Percentiles rank a stretch among this genome's conserved stretches.
phyloP scores from a whole-genome alignment of 2,113 vertebrate species.

The Malurus melanocephalus region DNA sequence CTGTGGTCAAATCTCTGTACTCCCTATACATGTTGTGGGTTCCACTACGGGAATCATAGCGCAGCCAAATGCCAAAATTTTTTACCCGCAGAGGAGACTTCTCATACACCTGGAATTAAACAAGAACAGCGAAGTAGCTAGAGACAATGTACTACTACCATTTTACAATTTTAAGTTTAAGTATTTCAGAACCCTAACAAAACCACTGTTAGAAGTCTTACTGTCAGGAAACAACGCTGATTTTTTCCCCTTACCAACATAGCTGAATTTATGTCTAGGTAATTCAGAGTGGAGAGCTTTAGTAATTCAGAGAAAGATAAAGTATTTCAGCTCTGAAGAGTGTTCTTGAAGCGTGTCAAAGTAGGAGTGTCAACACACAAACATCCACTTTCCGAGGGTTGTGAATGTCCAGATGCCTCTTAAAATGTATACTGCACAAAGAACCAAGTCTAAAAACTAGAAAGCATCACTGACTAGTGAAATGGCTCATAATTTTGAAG shows the following conservation, averaged over 20 bases:
- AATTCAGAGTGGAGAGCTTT: not conserved
- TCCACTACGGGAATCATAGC: conserved; percentile 95
- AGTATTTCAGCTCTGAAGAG: not conserved
- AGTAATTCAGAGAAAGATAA: not conserved
- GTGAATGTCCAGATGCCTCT: not conserved
- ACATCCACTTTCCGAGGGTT: not conserved
- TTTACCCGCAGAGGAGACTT: conserved; percentile 92
- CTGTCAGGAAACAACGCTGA: not conserved
- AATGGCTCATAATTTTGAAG: not conserved
- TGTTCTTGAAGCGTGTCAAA: not conserved
- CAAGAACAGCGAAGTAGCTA: not conserved
- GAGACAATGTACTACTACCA: not conserved
- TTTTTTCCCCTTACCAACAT: not conserved
- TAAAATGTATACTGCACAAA: not conserved
- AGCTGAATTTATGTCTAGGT: not conserved
- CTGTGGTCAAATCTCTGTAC: conserved; percentile 94
- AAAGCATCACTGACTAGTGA: accelerated
- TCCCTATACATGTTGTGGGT: conserved; percentile 99
- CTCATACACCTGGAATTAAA: conserved; percentile 85
- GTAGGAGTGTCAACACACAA: accelerated
- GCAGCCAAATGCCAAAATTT: conserved; percentile 97
- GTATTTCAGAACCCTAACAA: not conserved
- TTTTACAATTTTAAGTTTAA: not conserved
- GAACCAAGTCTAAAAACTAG: not conserved
- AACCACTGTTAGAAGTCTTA: not conserved